A percentile compares a stretch with the other conserved stretches of the same genome.
These are phyloP conservation scores for Drosophila virilis DNA, from an alignment of 1,140 invertebrate species.

Conservation along the genomic window DNA sequence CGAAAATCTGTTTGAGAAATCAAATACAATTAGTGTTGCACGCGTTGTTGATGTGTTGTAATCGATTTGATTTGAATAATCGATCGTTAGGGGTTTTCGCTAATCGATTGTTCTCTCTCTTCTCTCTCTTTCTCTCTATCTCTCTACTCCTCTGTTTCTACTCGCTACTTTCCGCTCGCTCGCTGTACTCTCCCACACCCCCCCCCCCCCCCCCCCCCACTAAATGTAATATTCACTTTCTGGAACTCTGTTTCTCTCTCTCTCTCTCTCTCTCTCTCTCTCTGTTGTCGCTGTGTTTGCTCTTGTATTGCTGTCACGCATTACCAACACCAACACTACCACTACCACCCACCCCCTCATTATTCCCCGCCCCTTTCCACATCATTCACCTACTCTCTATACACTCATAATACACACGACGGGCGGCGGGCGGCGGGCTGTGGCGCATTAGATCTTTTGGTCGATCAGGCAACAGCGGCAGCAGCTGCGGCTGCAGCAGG, in stretches of 20 bases:
- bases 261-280: constrained; percentile 7
- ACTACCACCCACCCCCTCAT: constrained; percentile 5
- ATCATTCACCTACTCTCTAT: constrained; percentile 10
- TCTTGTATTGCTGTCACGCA: constrained; percentile 57
- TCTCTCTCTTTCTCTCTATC: constrained; percentile 62
- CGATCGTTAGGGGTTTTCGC: constrained; percentile 55
- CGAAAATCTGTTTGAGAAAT: constrained; percentile 36
- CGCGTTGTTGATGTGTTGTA: constrained; percentile 72
- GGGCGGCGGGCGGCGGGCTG: constrained; percentile 45
- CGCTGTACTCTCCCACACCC: constrained; percentile 36
- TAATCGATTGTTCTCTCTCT: constrained; percentile 73
- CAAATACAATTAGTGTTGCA: constrained; percentile 69
- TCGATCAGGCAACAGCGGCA: constrained; percentile 77
- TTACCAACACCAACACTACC: constrained; percentile 17
- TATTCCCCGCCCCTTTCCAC: not conserved
- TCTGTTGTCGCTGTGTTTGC: constrained; percentile 46
- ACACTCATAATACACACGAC: constrained; percentile 26
- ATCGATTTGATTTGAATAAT: constrained; percentile 42
- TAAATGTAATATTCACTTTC: constrained; percentile 38
- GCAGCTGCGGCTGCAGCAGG: constrained; percentile 70
- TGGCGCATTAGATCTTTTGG: constrained; percentile 73
- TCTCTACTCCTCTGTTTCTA: constrained; percentile 20
- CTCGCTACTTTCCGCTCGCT: constrained; percentile 64
- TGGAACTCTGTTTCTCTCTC: constrained; percentile 31
- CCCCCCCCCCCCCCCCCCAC: not conserved